A percentile compares a stretch with the other conserved stretches of the same genome.
These are phyloP conservation scores for Drosophila takahashii DNA, from an alignment of 1,140 invertebrate species.

Conservation along the genomic window DNA sequence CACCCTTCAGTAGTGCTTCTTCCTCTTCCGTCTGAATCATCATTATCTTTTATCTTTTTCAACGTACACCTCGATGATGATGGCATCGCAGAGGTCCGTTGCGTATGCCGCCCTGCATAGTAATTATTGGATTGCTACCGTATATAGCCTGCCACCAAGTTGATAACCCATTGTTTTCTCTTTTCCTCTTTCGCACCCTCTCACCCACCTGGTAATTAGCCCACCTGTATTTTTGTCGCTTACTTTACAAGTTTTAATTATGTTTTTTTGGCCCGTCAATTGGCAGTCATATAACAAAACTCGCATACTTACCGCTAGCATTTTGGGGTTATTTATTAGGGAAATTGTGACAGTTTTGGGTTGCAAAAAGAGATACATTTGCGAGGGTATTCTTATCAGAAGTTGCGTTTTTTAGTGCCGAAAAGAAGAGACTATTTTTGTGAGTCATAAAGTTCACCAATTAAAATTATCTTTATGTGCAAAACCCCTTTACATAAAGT, in stretches of 20 bases:
- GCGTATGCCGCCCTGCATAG: constrained; percentile 52
- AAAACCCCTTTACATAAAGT: not conserved
- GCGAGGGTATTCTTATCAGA: constrained; percentile 5
- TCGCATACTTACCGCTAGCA: not conserved
- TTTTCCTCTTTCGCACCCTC: constrained; percentile 19
- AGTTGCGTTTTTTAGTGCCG: not conserved
- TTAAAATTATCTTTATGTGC: not conserved
- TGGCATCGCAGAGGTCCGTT: constrained; percentile 23
- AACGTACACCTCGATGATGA: constrained; percentile 11
- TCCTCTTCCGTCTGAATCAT: constrained; percentile 54
- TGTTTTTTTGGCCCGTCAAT: constrained; percentile 29
- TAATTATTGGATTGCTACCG: constrained; percentile 61
- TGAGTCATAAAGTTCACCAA: not conserved
- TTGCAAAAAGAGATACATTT: not conserved
- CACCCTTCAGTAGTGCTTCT: constrained; percentile 9
- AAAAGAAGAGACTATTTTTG: not conserved
- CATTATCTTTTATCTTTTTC: constrained; percentile 35
- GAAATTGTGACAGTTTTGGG: constrained; percentile 6
- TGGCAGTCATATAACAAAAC: constrained; percentile 6
- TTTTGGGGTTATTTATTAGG: constrained; percentile 21
- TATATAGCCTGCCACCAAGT: constrained; percentile 15
- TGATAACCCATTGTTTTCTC: constrained; percentile 56
- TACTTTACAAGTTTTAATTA: constrained; percentile 38
- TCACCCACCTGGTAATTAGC: constrained; percentile 68
- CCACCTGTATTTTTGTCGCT: constrained; percentile 41